A percentile compares a stretch with the other conserved stretches of the same genome.
Conservation (phyloP, 1,140 invertebrate species). For the Lineus longissimus region DNA sequence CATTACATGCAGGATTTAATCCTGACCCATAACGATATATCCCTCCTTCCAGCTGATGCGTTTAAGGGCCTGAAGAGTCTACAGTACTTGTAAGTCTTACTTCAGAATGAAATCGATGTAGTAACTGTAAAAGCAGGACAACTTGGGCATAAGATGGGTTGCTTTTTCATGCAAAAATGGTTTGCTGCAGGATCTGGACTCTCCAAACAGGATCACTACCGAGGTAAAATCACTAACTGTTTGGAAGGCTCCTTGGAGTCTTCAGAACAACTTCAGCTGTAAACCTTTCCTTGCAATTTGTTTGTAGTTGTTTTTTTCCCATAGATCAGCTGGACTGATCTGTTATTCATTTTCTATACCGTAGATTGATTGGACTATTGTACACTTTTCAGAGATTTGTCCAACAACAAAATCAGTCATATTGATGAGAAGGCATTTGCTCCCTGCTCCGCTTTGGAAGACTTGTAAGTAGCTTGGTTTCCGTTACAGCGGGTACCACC, state of each 20-base stretch:
- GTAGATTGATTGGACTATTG: neutral
- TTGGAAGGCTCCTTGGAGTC: no score
- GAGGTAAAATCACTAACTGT: neutral
- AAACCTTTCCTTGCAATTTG: neutral
- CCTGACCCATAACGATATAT: conserved; percentile 76
- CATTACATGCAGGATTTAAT: conserved; percentile 77
- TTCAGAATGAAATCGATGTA: neutral
- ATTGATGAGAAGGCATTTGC: conserved; percentile 84
- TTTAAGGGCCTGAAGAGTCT: conserved; percentile 75
- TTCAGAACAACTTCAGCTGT: no score
- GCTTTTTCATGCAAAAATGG: neutral
- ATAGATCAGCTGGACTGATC: no score
- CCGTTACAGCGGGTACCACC: neutral
- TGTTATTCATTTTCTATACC: no score
- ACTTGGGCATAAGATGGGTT: neutral
- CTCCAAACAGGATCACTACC: conserved; percentile 12
- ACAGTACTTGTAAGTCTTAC: conserved; percentile 78
- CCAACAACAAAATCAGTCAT: conserved; percentile 76
- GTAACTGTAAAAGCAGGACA: neutral
- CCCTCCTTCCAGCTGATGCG: conserved; percentile 68
- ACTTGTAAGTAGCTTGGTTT: conserved; percentile 71
- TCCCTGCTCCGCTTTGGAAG: conserved; percentile 71
- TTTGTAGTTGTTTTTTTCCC: neutral
- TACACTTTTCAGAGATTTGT: conserved; percentile 72
- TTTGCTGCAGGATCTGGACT: neutral